Conservation (phyloP, 2,888 invertebrate species). For the Cerceris ruficornis region DNA sequence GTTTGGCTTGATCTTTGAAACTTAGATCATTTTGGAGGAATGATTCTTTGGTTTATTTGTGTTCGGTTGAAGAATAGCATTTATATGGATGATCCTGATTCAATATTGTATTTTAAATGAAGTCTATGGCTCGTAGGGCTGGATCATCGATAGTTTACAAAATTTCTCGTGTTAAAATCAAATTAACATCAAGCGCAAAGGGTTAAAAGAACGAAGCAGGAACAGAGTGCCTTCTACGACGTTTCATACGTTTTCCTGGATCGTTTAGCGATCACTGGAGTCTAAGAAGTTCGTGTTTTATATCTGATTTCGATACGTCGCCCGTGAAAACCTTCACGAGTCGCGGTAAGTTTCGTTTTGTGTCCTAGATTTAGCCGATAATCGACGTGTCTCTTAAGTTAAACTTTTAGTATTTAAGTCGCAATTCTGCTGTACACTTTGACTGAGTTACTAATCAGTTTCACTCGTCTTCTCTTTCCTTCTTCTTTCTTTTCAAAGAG, state of each 20-base stretch:
- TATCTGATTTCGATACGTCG: neutral
- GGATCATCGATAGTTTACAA: too few relatives aligned
- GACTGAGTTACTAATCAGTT: constrained; percentile 4
- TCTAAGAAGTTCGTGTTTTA: neutral
- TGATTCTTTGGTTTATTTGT: too few relatives aligned
- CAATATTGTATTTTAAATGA: too few relatives aligned
- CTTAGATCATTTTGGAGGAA: too few relatives aligned
- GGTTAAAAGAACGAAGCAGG: too few relatives aligned
- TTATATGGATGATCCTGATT: too few relatives aligned
- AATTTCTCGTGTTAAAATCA: too few relatives aligned
- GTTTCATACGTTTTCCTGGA: neutral
- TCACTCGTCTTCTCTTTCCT: neutral
- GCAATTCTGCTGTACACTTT: constrained; percentile 6
- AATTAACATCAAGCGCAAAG: too few relatives aligned
- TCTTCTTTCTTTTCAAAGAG: neutral
- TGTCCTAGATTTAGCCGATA: constrained; percentile 38
- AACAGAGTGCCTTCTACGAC: neutral
- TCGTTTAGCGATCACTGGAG: neutral
- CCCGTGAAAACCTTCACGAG: neutral
- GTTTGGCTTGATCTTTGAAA: too few relatives aligned
- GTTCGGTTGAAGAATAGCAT: too few relatives aligned
- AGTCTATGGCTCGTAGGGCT: too few relatives aligned
- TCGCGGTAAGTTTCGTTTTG: constrained; percentile 49
- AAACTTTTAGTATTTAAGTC: constrained; percentile 28
- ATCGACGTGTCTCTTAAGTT: constrained; percentile 37